Conservation (phyloP, 92 coral and sea anemone species). For the Parazoanthus swiftii region DNA sequence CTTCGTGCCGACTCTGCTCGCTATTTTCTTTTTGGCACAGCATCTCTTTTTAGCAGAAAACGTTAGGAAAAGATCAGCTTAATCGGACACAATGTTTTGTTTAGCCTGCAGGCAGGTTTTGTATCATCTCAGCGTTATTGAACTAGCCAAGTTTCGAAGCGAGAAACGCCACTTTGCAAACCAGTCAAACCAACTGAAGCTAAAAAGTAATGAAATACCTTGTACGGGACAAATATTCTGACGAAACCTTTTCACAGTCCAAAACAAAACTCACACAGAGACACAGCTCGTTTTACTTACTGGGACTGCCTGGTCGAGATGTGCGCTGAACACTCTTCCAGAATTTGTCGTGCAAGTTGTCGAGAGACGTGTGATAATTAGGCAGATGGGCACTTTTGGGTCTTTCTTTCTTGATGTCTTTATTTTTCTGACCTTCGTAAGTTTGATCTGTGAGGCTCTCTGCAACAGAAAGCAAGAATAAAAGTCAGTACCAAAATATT, state of each 20-base stretch:
- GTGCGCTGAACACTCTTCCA: conserved; percentile 85
- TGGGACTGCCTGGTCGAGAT: conserved; percentile 55
- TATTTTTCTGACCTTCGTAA: background rate
- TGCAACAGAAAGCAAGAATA: background rate
- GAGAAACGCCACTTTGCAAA: no score
- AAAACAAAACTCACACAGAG: background rate
- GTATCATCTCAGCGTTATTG: no score
- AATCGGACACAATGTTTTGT: no score
- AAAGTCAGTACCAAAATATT: background rate
- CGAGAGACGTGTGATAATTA: conserved; percentile 76
- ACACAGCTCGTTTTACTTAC: conserved; percentile 2
- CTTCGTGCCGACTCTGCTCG: no score
- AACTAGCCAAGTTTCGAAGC: no score
- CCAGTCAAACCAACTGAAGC: no score
- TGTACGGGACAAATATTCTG: no score
- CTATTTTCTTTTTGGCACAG: no score
- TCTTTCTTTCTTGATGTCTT: conserved; percentile 27
- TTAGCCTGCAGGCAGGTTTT: no score
- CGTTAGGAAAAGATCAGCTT: no score
- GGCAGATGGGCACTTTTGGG: conserved; percentile 59
- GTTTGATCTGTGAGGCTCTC: conserved; percentile 52
- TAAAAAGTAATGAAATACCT: no score
- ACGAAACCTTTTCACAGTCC: background rate
- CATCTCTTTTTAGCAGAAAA: no score
- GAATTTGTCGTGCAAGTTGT: conserved; percentile 79